Percentiles rank a stretch among this genome's conserved stretches.
Conservation (phyloP, 1,140 invertebrate genomes). For the Caligus rogercresseyi region DNA sequence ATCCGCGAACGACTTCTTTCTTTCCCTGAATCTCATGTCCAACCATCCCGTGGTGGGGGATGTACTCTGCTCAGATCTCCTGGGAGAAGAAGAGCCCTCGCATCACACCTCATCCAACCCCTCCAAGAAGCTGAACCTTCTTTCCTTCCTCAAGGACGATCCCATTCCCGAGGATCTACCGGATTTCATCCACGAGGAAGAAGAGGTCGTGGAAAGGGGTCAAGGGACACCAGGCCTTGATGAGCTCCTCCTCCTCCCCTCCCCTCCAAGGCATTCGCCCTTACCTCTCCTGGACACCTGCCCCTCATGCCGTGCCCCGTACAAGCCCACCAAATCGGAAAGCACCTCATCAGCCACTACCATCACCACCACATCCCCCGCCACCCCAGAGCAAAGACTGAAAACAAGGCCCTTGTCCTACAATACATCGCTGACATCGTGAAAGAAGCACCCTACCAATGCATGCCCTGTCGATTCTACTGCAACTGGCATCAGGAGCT, state of each 20-base stretch:
- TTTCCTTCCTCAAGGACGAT: neutral
- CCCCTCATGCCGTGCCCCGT: neutral
- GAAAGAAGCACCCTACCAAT: conserved; percentile 5
- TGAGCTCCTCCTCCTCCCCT: neutral
- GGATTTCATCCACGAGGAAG: too few species aligned
- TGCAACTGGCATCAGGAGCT: conserved; percentile 13
- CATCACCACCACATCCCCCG: conserved; percentile 12
- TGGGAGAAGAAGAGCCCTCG: too few species aligned
- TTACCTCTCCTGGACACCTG: conserved; percentile 2
- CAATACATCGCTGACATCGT: conserved; percentile 1
- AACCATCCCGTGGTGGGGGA: neutral
- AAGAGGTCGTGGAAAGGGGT: neutral
- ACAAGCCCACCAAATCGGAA: conserved; percentile 1
- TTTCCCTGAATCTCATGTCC: neutral
- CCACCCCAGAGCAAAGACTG: neutral
- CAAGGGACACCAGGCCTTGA: neutral
- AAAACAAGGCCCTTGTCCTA: neutral
- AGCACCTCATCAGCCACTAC: conserved; percentile 8
- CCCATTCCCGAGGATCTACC: too few species aligned
- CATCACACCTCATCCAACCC: neutral
- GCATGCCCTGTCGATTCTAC: conserved; percentile 3
- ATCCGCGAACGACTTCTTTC: neutral
- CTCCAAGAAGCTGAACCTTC: neutral
- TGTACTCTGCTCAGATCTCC: neutral
- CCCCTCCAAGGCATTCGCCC: too few species aligned